These are phyloP conservation scores for Isurus oxyrinchus DNA, from an alignment of 2,113 vertebrate genomes.

Conservation along the genomic window DNA sequence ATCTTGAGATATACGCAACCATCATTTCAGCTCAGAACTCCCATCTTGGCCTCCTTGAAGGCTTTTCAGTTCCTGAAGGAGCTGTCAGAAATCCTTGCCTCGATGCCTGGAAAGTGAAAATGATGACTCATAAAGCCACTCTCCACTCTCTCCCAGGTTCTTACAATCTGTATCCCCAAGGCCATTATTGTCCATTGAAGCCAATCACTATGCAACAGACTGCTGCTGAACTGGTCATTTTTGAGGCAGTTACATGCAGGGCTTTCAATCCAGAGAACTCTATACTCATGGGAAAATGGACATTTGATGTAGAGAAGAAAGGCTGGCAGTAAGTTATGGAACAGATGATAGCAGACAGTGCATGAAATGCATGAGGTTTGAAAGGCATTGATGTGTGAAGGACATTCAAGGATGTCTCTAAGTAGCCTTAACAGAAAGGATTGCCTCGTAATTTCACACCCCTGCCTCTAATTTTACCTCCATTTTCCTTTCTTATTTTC, in stretches of 20 bases:
- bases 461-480: neutral
- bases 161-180: neutral
- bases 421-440: neutral
- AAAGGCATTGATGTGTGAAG: constrained; percentile 27
- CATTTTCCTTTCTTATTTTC: neutral
- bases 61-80: neutral
- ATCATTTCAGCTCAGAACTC: neutral
- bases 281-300: constrained; percentile 16
- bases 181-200: neutral
- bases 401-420: neutral
- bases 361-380: neutral
- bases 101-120: neutral
- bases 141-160: neutral
- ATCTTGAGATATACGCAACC: no score
- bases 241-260: neutral
- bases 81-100: neutral
- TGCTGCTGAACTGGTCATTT: neutral
- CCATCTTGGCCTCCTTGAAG: neutral
- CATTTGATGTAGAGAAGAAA: neutral
- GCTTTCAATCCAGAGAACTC: neutral
- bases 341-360: neutral
- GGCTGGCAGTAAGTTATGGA: neutral
- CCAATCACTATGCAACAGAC: neutral
- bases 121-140: neutral
- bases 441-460: neutral